phyloP scores from a whole-genome alignment of 2,888 invertebrate genomes.

The Heliconius cydno region DNA sequence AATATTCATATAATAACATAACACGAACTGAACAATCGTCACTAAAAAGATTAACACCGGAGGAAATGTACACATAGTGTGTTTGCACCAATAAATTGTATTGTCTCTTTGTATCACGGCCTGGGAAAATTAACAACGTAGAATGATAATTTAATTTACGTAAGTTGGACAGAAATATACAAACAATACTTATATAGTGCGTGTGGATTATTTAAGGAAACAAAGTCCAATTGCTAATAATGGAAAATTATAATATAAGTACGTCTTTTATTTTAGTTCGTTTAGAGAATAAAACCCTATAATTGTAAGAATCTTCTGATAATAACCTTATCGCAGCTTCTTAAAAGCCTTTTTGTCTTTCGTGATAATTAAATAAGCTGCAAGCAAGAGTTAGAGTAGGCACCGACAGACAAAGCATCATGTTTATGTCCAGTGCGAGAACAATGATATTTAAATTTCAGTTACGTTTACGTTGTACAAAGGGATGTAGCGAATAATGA shows the following conservation, averaged over 20 bases:
- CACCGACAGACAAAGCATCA: neutral
- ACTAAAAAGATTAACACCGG: slow-evolving; percentile 21
- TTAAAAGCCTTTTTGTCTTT: no score
- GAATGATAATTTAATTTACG: neutral
- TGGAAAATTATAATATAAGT: no score
- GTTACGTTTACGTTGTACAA: slow-evolving; percentile 22
- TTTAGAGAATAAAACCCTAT: no score
- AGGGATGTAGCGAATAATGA: slow-evolving; percentile 10
- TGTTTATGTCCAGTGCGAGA: slow-evolving; percentile 17
- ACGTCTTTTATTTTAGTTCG: no score
- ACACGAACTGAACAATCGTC: neutral
- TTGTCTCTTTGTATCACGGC: neutral
- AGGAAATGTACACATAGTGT: slow-evolving; percentile 29
- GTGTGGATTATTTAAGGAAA: neutral
- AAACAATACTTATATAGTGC: neutral
- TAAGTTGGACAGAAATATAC: neutral
- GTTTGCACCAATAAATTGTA: neutral
- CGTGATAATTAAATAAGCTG: no score
- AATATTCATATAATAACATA: slow-evolving; percentile 10
- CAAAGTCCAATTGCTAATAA: neutral
- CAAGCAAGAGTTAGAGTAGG: neutral
- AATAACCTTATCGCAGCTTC: no score
- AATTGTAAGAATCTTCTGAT: no score
- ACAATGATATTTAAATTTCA: slow-evolving; percentile 23
- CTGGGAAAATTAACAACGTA: neutral